Conservation (phyloP, 2,888 invertebrate genomes). For the Biston stratarius region DNA sequence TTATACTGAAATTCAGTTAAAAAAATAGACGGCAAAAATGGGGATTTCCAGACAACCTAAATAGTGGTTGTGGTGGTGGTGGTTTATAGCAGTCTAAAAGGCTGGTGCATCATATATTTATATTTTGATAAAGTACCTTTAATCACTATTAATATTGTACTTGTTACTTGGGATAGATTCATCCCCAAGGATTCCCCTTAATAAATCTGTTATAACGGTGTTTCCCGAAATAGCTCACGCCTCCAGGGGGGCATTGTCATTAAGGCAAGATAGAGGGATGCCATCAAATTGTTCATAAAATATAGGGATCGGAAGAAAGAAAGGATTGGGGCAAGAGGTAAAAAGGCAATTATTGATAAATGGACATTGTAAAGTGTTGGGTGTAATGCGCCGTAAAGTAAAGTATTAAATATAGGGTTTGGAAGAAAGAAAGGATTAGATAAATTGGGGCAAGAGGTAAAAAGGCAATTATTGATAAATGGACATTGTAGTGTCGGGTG, state of each 20-base stretch:
- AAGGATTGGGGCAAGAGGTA: constrained; percentile 3
- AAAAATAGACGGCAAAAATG: too few species aligned
- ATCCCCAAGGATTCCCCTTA: constrained; percentile 16
- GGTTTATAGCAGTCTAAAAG: too few species aligned
- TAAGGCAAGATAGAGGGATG: constrained; percentile 8
- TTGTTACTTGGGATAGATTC: constrained; percentile 12
- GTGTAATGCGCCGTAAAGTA: background rate
- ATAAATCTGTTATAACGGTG: constrained; percentile 16
- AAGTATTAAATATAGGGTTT: constrained; percentile 17
- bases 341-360: background rate
- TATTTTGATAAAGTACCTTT: too few species aligned
- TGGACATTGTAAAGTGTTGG: background rate
- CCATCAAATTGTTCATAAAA: constrained; percentile 22
- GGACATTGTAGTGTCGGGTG: background rate
- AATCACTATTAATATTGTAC: constrained; percentile 1
- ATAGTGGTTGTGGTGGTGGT: too few species aligned
- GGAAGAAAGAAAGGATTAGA: too few species aligned
- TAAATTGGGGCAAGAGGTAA: constrained; percentile 3
- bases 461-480: background rate
- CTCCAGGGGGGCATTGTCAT: constrained; percentile 19
- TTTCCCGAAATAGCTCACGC: constrained; percentile 16
- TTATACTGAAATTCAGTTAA: too few species aligned
- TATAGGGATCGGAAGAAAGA: constrained; percentile 5
- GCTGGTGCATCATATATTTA: too few species aligned
- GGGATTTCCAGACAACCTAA: too few species aligned